Base-by-base conservation (phyloP, 2,888 invertebrate species). In the Ophion costatus region DNA sequence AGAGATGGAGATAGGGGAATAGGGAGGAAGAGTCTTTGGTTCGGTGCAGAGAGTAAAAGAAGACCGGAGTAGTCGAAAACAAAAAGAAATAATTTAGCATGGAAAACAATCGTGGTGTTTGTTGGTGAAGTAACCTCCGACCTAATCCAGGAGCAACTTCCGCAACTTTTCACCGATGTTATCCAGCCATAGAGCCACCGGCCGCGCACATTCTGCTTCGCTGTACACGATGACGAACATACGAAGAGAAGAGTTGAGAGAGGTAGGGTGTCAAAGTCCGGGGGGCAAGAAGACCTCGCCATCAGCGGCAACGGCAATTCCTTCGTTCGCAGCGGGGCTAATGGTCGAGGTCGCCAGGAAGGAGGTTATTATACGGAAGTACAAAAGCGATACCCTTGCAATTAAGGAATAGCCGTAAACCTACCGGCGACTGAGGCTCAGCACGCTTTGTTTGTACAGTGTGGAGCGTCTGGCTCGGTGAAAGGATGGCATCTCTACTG, bases 331-430 rank as follows among this genome's bases (percentile, higher is more conserved):
- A 80, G 76, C 20, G 66, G 61, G 74, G 79, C 79, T 84, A 88
- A 89, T 83, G 83, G 84, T 70, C 73, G 82, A 51, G 82, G 84
- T 80, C 79, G 42, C 82, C 59, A 71, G 88, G 90, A 89, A 90
- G 89, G 84, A 89, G 90, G 89, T 92, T 92, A 93, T 93, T 93
- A 91, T 91, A 90, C 91, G 88, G 76, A 89, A 91, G 89, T 88
- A 92, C 92, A 92, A 92, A 92, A 91, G 92, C 92, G 91, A 93
- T 92, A 92, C 91, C 89, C 91, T 91, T 87, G 92, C 92, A 92
- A 92, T 93, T 92, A 92, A 91, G 91, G 89, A 90, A 90, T 89
- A 91, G 91, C 88, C 87, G 89, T 88, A 88, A 90, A 90, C 89
- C 89, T 88, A 85, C 80, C 82, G 80, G 84, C 81, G 79, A 80